These are phyloP conservation scores for Orcinus orca DNA, from an alignment of 2,113 vertebrate species.

Conservation along the genomic window DNA sequence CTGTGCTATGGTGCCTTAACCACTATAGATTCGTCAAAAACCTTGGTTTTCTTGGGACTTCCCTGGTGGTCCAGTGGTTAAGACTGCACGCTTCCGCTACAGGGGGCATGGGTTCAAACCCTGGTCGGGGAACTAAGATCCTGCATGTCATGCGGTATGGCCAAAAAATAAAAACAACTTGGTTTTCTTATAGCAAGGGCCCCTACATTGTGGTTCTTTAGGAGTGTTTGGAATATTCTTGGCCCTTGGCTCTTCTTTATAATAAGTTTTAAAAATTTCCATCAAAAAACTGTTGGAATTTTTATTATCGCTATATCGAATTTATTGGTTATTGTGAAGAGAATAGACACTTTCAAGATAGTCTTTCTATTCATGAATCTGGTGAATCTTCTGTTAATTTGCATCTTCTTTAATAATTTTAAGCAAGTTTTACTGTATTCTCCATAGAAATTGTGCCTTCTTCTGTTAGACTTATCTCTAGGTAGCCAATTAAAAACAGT, in stretches of 20 bases:
- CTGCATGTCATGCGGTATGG: too few relatives aligned
- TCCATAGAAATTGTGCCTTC: neutral
- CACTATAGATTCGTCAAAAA: neutral
- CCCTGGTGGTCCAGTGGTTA: too few relatives aligned
- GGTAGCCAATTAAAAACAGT: neutral
- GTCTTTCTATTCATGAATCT: neutral
- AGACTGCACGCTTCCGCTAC: too few relatives aligned
- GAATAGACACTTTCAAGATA: neutral
- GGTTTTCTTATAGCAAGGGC: neutral
- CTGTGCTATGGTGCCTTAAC: neutral
- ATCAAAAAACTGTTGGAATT: neutral
- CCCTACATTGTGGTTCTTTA: neutral
- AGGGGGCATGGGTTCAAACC: too few relatives aligned
- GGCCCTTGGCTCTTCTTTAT: neutral
- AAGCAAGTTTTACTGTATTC: neutral
- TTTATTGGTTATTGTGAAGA: neutral
- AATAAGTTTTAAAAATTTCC: neutral
- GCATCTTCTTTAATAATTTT: constrained; percentile 4
- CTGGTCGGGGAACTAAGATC: too few relatives aligned
- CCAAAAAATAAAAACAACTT: neutral
- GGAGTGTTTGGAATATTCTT: neutral
- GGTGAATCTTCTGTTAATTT: neutral
- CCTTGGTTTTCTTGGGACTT: neutral
- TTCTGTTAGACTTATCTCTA: neutral
- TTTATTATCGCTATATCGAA: neutral